Conservation (phyloP, 2,797 vertebrate species). For the Lepilemur ruficaudatus region DNA sequence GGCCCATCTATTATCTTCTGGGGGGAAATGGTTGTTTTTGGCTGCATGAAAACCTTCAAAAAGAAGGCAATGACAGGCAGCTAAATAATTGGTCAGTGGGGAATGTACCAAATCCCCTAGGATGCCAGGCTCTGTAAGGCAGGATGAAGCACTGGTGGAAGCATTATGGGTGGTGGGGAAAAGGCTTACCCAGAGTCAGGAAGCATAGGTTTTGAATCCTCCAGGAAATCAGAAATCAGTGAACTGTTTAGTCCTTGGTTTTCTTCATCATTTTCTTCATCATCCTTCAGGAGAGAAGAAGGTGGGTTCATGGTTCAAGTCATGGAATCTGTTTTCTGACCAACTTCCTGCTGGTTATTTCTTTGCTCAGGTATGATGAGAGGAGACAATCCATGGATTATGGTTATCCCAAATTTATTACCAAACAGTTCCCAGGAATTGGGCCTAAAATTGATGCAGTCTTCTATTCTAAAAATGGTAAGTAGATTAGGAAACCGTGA, state of each 20-base stretch:
- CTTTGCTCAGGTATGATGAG: slow-evolving; percentile 87
- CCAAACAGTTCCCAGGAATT: slow-evolving; percentile 81
- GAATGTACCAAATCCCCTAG: background rate
- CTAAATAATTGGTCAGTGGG: background rate
- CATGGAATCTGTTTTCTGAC: background rate
- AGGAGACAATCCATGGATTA: slow-evolving; percentile 82
- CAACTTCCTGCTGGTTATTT: slow-evolving; percentile 12
- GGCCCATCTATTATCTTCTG: background rate
- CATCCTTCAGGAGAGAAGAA: background rate
- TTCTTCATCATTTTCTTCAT: background rate
- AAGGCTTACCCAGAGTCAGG: background rate
- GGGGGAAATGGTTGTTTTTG: background rate
- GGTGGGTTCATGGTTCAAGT: background rate
- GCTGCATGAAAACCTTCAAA: background rate
- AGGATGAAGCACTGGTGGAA: fast-evolving
- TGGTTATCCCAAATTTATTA: slow-evolving; percentile 84
- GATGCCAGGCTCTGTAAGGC: background rate
- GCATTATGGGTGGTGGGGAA: fast-evolving
- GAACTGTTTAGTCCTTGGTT: background rate
- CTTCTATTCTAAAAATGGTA: slow-evolving; percentile 58
- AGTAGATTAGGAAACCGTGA: background rate
- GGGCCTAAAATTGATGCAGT: slow-evolving; percentile 59
- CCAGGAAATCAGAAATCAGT: background rate
- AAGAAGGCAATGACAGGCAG: background rate
- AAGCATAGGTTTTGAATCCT: background rate